Conservation (phyloP, 2,797 vertebrate genomes). For the Schizothorax lantsangensis region DNA sequence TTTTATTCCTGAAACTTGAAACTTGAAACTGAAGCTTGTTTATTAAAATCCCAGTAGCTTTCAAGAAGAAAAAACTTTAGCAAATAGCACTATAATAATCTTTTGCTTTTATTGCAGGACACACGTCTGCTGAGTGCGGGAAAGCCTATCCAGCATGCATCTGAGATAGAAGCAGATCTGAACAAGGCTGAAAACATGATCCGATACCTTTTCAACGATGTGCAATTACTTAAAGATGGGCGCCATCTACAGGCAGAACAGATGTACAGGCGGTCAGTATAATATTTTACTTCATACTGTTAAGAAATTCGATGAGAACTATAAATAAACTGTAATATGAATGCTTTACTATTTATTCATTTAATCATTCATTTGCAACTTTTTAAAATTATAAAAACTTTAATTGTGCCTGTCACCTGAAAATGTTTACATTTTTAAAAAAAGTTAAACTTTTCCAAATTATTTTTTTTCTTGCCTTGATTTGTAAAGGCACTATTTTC, state of each 20-base stretch:
- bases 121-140: constrained; percentile 82
- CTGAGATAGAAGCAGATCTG: constrained; percentile 86
- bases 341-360: background rate
- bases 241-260: constrained; percentile 92
- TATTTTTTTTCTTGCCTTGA: background rate
- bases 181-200: constrained; percentile 90
- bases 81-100: background rate
- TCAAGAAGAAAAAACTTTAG: background rate
- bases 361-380: background rate
- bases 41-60: background rate
- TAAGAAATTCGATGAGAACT: background rate
- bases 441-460: background rate
- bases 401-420: background rate
- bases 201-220: constrained; percentile 88
- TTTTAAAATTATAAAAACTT: background rate
- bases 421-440: background rate
- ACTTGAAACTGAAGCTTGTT: too few relatives aligned
- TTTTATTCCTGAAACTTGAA: too few relatives aligned
- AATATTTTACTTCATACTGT: background rate
- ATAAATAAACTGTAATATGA: background rate
- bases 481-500: background rate
- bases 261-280: constrained; percentile 88
- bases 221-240: constrained; percentile 91
- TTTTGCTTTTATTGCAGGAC: constrained; percentile 73
- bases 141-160: constrained; percentile 78